A percentile compares a stretch with the other conserved stretches of the same genome.
Conservation (phyloP, 2,888 invertebrate species). For the Patella pellucida region DNA sequence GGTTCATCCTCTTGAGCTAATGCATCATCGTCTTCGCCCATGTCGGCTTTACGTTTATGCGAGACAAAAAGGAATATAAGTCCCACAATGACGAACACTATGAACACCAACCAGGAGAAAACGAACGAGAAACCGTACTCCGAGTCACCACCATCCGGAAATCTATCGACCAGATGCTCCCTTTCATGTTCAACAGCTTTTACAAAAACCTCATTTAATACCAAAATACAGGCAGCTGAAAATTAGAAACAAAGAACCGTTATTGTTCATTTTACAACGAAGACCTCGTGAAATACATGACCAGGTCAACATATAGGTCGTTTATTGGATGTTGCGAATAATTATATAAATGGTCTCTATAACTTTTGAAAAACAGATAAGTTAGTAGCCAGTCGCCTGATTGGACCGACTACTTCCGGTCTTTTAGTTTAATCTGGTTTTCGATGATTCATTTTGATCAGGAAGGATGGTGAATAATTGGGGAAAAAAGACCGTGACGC, state of each 20-base stretch:
- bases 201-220: constrained; percentile 85
- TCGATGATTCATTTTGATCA: too few species aligned
- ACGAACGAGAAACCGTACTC: constrained; percentile 77
- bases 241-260: constrained; percentile 42
- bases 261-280: background rate
- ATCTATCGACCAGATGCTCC: constrained; percentile 77
- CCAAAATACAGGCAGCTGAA: constrained; percentile 83
- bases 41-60: constrained; percentile 86
- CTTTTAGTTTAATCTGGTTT: too few species aligned
- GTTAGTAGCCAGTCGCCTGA: too few species aligned
- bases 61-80: constrained; percentile 85
- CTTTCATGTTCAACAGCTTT: constrained; percentile 82
- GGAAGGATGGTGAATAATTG: too few species aligned
- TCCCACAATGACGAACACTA: constrained; percentile 79
- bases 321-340: too few species aligned
- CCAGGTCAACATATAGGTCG: too few species aligned
- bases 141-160: constrained; percentile 79
- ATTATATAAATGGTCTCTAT: too few species aligned
- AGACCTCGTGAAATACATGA: too few species aligned
- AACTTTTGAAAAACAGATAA: too few species aligned
- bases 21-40: constrained; percentile 85
- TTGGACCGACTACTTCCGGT: too few species aligned
- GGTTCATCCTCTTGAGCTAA: constrained; percentile 86
- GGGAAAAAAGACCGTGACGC: too few species aligned
- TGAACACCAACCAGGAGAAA: constrained; percentile 82